Evolutionary conservation across 2,888 invertebrate species (phyloP).

Genomic region (Heliconius hortense): DNA sequence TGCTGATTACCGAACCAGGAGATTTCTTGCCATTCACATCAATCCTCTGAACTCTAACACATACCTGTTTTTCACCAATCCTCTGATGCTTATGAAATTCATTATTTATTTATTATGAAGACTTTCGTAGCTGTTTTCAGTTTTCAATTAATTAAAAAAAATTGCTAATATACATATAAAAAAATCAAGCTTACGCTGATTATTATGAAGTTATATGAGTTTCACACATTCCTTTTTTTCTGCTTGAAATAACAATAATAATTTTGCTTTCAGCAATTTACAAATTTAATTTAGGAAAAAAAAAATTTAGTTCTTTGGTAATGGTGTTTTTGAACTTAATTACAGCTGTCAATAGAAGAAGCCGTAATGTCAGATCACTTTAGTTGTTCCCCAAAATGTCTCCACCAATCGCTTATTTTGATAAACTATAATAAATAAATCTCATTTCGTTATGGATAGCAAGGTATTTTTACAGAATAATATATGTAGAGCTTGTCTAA

Average conservation of each 20-base stretch:
- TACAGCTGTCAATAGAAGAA: not conserved
- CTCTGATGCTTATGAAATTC: no score
- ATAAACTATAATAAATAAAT: conserved; percentile 13
- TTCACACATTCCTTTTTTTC: no score
- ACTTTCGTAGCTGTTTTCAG: no score
- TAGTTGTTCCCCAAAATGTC: not conserved
- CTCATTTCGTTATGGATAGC: conserved; percentile 29
- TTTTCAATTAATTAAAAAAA: no score
- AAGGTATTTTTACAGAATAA: conserved; percentile 43
- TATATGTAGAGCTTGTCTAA: conserved; percentile 65
- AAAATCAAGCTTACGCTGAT: no score
- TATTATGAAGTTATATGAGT: no score
- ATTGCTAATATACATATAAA: no score
- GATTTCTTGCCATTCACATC: no score
- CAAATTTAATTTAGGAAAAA: not conserved
- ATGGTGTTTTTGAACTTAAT: not conserved
- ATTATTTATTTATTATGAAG: no score
- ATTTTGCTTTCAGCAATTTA: not conserved
- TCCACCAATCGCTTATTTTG: conserved; percentile 4
- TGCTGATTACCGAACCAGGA: no score
- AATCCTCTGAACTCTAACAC: no score
- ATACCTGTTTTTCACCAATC: no score
- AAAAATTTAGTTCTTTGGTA: not conserved
- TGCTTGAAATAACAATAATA: not conserved
- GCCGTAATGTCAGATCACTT: not conserved